Percentiles rank a stretch among this genome's conserved stretches.
phyloP scores from a whole-genome alignment of 1,140 invertebrate genomes.

The Orussus abietinus region DNA sequence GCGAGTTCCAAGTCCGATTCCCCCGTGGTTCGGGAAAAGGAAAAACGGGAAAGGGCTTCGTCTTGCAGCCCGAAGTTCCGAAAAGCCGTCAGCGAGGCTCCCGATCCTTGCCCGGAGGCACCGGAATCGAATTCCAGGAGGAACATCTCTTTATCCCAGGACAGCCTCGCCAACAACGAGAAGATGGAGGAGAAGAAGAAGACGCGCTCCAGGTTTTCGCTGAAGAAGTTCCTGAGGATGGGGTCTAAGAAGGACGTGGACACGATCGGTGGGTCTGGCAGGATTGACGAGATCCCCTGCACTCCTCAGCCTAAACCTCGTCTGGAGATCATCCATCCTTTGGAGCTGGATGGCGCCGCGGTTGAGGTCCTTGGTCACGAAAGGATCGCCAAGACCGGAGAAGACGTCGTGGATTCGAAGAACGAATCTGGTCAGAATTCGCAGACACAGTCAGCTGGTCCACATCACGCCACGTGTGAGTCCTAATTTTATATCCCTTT shows the following conservation, averaged over 20 bases:
- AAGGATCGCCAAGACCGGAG: slow-evolving; percentile 44
- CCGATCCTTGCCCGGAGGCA: slow-evolving; percentile 40
- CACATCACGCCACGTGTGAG: slow-evolving; percentile 31
- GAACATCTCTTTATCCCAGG: slow-evolving; percentile 68
- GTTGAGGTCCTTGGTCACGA: slow-evolving; percentile 72
- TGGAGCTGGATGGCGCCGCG: slow-evolving; percentile 74
- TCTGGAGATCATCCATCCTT: slow-evolving; percentile 82
- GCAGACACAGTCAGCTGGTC: slow-evolving; percentile 11
- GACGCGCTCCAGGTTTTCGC: slow-evolving; percentile 64
- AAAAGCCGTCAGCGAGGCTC: slow-evolving; percentile 39
- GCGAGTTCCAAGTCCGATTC: slow-evolving; percentile 59
- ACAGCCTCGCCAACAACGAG: slow-evolving; percentile 57
- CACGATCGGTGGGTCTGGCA: slow-evolving; percentile 28
- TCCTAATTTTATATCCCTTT: slow-evolving; percentile 9
- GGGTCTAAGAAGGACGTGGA: slow-evolving; percentile 66
- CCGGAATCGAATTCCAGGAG: slow-evolving; percentile 64
- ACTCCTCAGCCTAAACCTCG: slow-evolving; percentile 62
- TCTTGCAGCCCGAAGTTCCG: slow-evolving; percentile 64
- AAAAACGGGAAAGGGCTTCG: slow-evolving; percentile 66
- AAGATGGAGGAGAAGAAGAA: slow-evolving; percentile 61
- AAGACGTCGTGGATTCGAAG: slow-evolving; percentile 48
- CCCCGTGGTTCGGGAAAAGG: slow-evolving; percentile 69
- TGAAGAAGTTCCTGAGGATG: slow-evolving; percentile 79
- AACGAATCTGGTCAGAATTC: slow-evolving; percentile 22
- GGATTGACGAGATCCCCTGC: slow-evolving; percentile 41